phyloP scores from a whole-genome alignment of 2,888 invertebrate species.

The Dolichopus griseipennis region DNA sequence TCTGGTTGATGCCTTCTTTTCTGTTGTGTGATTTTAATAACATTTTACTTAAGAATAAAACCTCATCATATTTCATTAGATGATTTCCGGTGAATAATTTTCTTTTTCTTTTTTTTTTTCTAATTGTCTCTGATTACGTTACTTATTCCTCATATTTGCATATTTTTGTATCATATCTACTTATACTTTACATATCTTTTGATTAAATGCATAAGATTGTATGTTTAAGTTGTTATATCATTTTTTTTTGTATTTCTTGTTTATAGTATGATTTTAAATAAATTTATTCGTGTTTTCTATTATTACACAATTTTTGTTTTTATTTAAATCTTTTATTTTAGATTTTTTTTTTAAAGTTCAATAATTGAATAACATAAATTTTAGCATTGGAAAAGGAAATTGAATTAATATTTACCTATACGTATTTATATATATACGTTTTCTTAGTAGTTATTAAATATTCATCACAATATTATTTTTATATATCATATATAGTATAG shows the following conservation, averaged over 20 bases:
- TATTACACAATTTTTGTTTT: neutral
- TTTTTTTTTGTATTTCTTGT: neutral
- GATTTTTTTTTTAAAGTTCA: neutral
- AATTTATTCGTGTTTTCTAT: slow-evolving; percentile 1
- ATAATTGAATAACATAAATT: slow-evolving; percentile 2
- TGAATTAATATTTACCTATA: neutral
- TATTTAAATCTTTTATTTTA: neutral
- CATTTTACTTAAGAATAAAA: too few relatives aligned
- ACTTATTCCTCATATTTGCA: neutral
- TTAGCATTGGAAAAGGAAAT: neutral
- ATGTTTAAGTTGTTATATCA: neutral
- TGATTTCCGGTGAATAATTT: neutral
- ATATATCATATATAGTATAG: neutral
- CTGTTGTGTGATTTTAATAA: too few relatives aligned
- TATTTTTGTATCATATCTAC: neutral
- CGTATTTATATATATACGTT: neutral
- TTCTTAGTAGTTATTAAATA: neutral
- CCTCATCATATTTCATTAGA: neutral
- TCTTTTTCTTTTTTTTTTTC: neutral
- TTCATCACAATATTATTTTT: neutral
- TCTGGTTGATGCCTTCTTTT: too few relatives aligned
- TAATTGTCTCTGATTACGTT: neutral
- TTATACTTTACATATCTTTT: neutral
- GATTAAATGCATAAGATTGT: too few relatives aligned
- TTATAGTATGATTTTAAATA: neutral